Percentiles rank a stretch among this genome's conserved stretches.
Conservation (phyloP, 2,113 vertebrate species). For the Microtus ochrogaster region DNA sequence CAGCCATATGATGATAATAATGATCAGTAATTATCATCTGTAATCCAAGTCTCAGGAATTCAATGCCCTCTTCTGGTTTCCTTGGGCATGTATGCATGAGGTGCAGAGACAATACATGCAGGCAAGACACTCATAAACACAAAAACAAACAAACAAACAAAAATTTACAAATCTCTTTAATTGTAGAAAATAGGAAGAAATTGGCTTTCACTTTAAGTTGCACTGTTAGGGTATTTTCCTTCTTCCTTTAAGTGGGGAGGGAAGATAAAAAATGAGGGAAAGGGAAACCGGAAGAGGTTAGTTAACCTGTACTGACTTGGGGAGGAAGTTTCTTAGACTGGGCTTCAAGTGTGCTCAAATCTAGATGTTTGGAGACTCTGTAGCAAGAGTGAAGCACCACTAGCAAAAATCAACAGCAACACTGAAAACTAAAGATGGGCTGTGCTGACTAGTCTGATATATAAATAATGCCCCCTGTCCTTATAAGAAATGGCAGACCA, state of each 20-base stretch:
- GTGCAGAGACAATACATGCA: not conserved
- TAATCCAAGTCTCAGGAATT: not conserved
- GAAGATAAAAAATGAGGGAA: not conserved
- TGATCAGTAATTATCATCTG: not conserved
- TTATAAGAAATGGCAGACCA: not conserved
- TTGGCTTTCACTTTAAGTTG: not conserved
- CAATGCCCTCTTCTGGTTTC: not conserved
- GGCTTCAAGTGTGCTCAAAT: not conserved
- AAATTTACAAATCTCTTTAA: not conserved
- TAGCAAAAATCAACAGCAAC: not conserved
- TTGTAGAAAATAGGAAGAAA: constrained; percentile 41
- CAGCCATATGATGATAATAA: not conserved
- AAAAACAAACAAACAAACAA: not conserved
- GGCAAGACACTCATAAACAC: not conserved
- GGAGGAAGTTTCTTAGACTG: not conserved
- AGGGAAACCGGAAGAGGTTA: not conserved
- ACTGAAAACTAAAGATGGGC: not conserved
- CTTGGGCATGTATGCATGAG: not conserved
- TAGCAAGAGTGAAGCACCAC: not conserved
- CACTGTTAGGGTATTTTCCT: not conserved
- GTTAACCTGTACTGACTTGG: not conserved
- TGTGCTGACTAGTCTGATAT: not conserved
- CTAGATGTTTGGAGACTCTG: not conserved
- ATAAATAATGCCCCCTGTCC: not conserved
- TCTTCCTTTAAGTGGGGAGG: too few species aligned